These are phyloP conservation scores for Aphelinus certus DNA, from an alignment of 1,140 invertebrate genomes.

Conservation along the genomic window DNA sequence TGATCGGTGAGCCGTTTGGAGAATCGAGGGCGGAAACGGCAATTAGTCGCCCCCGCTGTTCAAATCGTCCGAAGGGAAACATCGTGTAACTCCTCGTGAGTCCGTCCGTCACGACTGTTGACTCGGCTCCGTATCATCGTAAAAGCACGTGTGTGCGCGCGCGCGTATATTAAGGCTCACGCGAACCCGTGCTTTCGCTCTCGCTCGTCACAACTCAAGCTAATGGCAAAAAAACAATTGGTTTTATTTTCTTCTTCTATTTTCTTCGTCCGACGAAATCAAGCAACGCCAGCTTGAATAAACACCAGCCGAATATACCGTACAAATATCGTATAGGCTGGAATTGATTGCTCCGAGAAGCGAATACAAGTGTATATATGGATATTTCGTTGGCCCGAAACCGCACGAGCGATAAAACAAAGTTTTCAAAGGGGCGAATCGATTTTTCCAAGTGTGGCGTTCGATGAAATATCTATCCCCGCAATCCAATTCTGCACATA, in stretches of 20 bases:
- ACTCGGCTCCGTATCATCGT: neutral
- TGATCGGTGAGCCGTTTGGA: too few species aligned
- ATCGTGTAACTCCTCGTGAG: neutral
- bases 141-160: neutral
- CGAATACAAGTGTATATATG: too few species aligned
- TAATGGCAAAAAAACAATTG: slow-evolving; percentile 25
- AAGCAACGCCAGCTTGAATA: neutral
- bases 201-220: neutral
- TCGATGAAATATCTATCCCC: too few species aligned
- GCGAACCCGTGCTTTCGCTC: slow-evolving; percentile 18
- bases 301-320: neutral
- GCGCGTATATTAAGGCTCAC: slow-evolving; percentile 1
- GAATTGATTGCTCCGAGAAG: too few species aligned
- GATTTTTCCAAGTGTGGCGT: too few species aligned
- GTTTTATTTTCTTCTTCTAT: neutral
- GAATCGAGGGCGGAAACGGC: neutral
- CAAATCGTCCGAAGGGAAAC: neutral
- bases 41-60: slow-evolving; percentile 5
- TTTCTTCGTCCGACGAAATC: neutral
- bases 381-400: too few species aligned
- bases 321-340: too few species aligned
- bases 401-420: too few species aligned
- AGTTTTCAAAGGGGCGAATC: too few species aligned
- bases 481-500: too few species aligned
- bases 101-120: neutral